Evolutionary conservation across 2,113 vertebrate genomes (phyloP).

Genomic region (Piprites chloris): DNA sequence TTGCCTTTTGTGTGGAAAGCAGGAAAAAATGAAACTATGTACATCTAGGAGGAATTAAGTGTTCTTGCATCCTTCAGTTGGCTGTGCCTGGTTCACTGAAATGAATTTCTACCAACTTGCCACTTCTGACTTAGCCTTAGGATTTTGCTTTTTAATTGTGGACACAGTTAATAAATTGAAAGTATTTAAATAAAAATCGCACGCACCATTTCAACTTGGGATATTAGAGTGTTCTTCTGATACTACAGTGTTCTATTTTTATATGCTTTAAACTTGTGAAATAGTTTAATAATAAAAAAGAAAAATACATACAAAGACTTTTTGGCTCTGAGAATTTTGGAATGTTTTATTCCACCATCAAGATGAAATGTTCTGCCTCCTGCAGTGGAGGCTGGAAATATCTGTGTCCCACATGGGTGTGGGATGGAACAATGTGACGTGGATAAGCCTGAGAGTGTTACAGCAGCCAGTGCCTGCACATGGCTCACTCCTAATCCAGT

Average conservation of each 20-base stretch:
- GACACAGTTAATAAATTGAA: not conserved
- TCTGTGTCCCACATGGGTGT: rapidly evolving
- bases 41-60: not conserved
- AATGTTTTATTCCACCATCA: not conserved
- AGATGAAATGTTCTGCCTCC: not conserved
- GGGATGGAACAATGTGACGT: not conserved
- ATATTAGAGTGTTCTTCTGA: not conserved
- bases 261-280: not conserved
- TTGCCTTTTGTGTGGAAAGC: constrained; percentile 56
- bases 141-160: not conserved
- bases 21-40: not conserved
- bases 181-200: not conserved
- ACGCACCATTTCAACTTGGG: not conserved
- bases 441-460: not conserved
- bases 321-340: not conserved
- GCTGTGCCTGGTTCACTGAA: not conserved
- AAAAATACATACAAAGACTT: not conserved
- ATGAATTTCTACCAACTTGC: not conserved
- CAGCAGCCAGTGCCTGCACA: not conserved
- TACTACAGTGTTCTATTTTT: not conserved
- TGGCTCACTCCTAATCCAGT: not conserved
- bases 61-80: not conserved
- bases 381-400: not conserved
- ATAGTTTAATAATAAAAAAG: not conserved
- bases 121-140: not conserved